A percentile compares a stretch with the other conserved stretches of the same genome.
Evolutionary conservation across 2,113 vertebrate species (phyloP).

Genomic region (Montifringilla adamsi): DNA sequence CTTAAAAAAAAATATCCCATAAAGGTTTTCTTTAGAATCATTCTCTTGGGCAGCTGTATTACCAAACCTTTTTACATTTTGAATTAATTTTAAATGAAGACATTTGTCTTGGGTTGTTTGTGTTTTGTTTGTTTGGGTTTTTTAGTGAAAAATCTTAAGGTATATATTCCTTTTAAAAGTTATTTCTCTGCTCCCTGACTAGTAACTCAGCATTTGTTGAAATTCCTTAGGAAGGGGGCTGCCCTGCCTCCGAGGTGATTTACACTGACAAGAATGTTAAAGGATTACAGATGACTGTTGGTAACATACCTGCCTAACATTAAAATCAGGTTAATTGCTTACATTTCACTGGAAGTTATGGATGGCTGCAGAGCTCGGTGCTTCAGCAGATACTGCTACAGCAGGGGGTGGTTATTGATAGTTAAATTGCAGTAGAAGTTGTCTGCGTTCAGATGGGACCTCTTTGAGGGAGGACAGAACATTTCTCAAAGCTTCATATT

Average conservation of each 20-base stretch:
- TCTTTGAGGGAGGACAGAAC: constrained; percentile 53
- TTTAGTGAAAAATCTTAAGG: neutral
- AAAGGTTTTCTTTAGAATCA: neutral
- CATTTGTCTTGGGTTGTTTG: neutral
- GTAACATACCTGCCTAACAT: constrained; percentile 38
- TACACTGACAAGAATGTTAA: constrained; percentile 56
- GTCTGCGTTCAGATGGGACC: constrained; percentile 42
- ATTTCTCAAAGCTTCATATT: constrained; percentile 62
- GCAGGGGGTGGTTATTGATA: constrained; percentile 16
- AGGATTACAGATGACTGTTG: constrained; percentile 47
- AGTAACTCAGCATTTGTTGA: neutral
- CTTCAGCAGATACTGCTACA: constrained; percentile 9
- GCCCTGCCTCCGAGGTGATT: constrained; percentile 15
- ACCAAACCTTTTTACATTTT: neutral
- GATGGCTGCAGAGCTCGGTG: constrained; percentile 39
- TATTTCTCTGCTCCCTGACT: neutral
- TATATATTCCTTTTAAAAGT: neutral
- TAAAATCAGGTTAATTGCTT: constrained; percentile 57
- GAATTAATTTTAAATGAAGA: neutral
- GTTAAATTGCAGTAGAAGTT: constrained; percentile 35
- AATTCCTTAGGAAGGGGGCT: constrained; percentile 28
- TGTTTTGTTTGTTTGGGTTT: neutral
- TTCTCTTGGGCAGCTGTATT: neutral
- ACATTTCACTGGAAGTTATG: constrained; percentile 23
- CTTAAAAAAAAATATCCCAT: neutral